Evolutionary conservation across 2,113 vertebrate species (phyloP).

Genomic region (Trachemys scripta): DNA sequence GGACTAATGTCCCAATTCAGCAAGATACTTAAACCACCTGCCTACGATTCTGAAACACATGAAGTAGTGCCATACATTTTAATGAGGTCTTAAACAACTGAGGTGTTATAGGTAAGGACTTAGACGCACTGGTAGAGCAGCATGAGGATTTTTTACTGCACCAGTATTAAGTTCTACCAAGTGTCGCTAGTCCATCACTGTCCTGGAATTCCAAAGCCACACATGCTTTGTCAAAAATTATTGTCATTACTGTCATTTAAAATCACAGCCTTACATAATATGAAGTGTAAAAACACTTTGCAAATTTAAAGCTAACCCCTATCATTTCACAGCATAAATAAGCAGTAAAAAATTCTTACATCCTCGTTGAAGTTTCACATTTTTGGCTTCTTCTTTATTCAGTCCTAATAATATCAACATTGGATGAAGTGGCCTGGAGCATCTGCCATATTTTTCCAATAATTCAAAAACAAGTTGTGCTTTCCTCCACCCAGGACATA

Average conservation of each 20-base stretch:
- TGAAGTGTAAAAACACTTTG: neutral
- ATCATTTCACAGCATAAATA: neutral
- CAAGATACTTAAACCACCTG: neutral
- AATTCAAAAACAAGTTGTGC: slow-evolving; percentile 85
- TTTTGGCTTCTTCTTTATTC: slow-evolving; percentile 83
- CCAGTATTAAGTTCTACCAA: neutral
- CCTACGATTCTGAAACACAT: neutral
- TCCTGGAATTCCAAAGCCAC: neutral
- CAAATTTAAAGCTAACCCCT: neutral
- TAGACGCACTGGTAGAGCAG: neutral
- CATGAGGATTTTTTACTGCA: neutral
- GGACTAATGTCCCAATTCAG: neutral
- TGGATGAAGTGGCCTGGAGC: slow-evolving; percentile 77
- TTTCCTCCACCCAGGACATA: slow-evolving; percentile 92
- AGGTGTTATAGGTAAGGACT: neutral
- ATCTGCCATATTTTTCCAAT: slow-evolving; percentile 72
- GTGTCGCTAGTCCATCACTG: neutral
- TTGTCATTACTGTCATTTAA: neutral
- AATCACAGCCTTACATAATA: neutral
- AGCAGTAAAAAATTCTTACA: slow-evolving; percentile 82
- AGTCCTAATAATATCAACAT: slow-evolving; percentile 82
- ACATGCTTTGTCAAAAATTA: neutral
- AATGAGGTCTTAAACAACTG: neutral
- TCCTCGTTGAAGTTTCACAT: slow-evolving; percentile 80
- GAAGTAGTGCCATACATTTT: neutral